Percentiles rank a stretch among this genome's conserved stretches.
Conservation (phyloP, 2,888 invertebrate species). For the Sinhomidia bicolor region DNA sequence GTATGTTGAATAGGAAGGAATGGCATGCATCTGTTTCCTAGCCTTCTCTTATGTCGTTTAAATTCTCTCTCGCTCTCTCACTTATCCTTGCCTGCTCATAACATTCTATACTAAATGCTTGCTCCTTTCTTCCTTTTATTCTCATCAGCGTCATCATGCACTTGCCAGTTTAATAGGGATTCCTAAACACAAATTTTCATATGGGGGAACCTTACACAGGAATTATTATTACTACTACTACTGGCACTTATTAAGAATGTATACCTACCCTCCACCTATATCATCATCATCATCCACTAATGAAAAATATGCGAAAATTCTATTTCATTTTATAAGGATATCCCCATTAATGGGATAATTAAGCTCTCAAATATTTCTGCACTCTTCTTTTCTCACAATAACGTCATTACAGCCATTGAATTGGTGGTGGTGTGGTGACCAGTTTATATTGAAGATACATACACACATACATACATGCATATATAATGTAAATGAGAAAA, state of each 20-base stretch:
- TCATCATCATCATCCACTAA: neutral
- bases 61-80: slow-evolving; percentile 30
- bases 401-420: slow-evolving; percentile 62
- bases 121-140: neutral
- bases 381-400: slow-evolving; percentile 70
- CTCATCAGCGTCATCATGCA: neutral
- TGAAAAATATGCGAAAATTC: slow-evolving; percentile 46
- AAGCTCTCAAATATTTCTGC: slow-evolving; percentile 66
- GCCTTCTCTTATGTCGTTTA: too few relatives aligned
- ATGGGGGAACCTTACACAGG: slow-evolving; percentile 20
- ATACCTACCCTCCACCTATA: too few relatives aligned
- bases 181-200: slow-evolving; percentile 41
- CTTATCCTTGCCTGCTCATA: neutral
- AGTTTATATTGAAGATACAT: neutral
- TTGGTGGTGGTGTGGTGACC: slow-evolving; percentile 34
- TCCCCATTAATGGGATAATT: slow-evolving; percentile 69
- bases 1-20: slow-evolving; percentile 9
- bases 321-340: slow-evolving; percentile 63
- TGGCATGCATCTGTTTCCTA: slow-evolving; percentile 64
- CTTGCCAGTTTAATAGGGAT: neutral
- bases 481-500: slow-evolving; percentile 45
- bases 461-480: slow-evolving; percentile 33
- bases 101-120: neutral
- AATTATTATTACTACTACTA: slow-evolving; percentile 30
- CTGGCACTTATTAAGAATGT: slow-evolving; percentile 20